Evolutionary conservation across 2,113 vertebrate genomes (phyloP).

Genomic region (Spizaetus ornatus): DNA sequence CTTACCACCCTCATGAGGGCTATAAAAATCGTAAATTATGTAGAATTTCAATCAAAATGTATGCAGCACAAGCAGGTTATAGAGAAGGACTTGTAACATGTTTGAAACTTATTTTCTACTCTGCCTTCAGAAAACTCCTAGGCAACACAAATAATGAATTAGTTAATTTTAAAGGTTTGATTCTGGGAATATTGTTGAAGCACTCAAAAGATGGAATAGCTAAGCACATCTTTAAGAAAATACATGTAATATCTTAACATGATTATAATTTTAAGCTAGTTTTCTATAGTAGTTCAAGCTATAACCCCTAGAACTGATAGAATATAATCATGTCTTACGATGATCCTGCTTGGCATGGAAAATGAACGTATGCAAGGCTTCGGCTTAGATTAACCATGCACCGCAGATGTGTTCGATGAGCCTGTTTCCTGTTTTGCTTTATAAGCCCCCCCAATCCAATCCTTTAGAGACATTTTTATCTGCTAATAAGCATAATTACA

Average conservation of each 20-base stretch:
- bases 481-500: conserved; percentile 52
- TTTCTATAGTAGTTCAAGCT: conserved; percentile 17
- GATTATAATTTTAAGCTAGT: conserved; percentile 40
- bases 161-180: neutral
- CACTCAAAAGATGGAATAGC: neutral
- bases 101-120: neutral
- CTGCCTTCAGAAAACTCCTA: neutral
- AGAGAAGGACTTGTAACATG: neutral
- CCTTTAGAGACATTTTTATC: conserved; percentile 44
- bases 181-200: neutral
- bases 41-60: neutral
- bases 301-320: conserved; percentile 23
- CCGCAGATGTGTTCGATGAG: conserved; percentile 31
- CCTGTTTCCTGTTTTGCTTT: conserved; percentile 48
- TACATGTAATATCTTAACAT: neutral
- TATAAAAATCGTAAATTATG: neutral
- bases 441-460: neutral
- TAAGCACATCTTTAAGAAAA: conserved; percentile 11
- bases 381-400: conserved; percentile 6
- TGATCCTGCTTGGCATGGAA: conserved; percentile 38
- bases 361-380: conserved; percentile 19
- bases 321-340: conserved; percentile 11
- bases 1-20: neutral
- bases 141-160: neutral
- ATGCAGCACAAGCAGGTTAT: neutral